Conservation (phyloP, 2,113 vertebrate genomes). For the Myotis lucifugus region DNA sequence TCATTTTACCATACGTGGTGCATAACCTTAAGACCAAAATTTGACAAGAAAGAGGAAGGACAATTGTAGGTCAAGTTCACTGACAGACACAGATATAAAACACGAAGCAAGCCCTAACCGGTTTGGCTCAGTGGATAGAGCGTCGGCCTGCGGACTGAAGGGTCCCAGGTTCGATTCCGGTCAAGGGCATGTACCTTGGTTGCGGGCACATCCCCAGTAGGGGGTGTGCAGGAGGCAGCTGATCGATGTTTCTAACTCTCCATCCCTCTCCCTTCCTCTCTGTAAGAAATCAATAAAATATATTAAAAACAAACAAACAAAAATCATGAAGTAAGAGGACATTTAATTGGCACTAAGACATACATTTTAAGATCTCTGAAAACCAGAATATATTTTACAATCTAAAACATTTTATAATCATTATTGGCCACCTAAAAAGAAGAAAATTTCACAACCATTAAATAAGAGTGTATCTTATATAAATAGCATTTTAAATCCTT, state of each 20-base stretch:
- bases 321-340: neutral
- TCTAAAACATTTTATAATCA: neutral
- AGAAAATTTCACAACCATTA: neutral
- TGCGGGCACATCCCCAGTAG: too few species aligned
- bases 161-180: too few species aligned
- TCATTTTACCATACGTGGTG: neutral
- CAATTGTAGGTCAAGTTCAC: neutral
- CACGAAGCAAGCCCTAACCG: neutral
- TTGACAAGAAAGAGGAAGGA: constrained; percentile 23
- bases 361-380: neutral
- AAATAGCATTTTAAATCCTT: constrained; percentile 9
- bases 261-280: too few species aligned
- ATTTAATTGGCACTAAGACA: neutral
- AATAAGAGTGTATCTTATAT: neutral
- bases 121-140: too few species aligned
- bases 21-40: neutral
- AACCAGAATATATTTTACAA: neutral
- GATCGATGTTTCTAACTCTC: too few species aligned
- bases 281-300: too few species aligned
- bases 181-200: too few species aligned
- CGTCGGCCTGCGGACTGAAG: too few species aligned
- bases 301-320: too few species aligned
- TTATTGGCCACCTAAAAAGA: neutral
- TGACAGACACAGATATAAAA: neutral
- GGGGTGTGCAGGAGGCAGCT: too few species aligned